Evolutionary conservation across 1,140 invertebrate species (phyloP).

Genomic region (Latrodectus geometricus): DNA sequence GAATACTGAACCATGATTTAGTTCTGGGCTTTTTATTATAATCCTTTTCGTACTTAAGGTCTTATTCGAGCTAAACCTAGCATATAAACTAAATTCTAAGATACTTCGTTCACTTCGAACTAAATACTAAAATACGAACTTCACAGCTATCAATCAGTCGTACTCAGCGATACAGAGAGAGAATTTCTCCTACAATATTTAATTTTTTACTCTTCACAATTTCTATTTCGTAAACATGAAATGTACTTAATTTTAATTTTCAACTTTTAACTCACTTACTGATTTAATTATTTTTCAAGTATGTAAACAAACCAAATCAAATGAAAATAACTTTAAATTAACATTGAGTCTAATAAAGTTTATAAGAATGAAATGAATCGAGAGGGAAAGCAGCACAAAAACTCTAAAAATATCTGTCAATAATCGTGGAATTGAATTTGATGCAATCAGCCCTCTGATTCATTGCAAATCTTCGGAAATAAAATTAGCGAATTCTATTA

Average conservation of each 20-base stretch:
- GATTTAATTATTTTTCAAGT: not conserved
- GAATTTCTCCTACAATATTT: no score
- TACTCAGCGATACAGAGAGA: no score
- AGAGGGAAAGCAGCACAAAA: not conserved
- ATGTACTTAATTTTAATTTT: not conserved
- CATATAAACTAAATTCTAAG: no score
- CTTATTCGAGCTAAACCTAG: no score
- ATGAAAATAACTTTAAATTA: not conserved
- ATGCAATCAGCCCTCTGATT: slow-evolving; percentile 50
- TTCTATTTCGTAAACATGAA: no score
- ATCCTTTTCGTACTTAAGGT: no score
- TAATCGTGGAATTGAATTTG: slow-evolving; percentile 26
- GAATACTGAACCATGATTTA: no score
- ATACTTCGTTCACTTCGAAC: no score
- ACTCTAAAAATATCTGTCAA: not conserved
- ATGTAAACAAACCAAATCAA: not conserved
- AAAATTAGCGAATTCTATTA: slow-evolving; percentile 26
- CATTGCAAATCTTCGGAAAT: slow-evolving; percentile 38
- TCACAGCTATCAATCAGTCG: no score
- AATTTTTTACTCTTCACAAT: no score
- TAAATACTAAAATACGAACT: no score
- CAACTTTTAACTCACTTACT: not conserved
- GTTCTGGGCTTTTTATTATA: no score
- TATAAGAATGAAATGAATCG: not conserved
- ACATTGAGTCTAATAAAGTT: not conserved